Base-by-base conservation (phyloP, 2,888 invertebrate genomes). In the Dryadula phaetusa region DNA sequence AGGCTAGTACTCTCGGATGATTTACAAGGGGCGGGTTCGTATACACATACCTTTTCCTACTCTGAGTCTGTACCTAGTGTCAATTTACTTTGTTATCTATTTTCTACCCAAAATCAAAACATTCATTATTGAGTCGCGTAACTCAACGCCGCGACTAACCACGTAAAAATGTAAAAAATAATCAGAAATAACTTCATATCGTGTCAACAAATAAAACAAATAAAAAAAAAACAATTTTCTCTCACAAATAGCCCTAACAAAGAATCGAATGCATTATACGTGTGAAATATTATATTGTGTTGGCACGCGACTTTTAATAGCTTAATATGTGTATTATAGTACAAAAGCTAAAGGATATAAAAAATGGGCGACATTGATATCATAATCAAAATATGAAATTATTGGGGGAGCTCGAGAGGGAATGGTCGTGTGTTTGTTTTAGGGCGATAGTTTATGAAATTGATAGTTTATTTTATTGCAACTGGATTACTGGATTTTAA, bases 381-480 rank as follows among this genome's bases (percentile, higher is more conserved):
- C 88, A 88, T 90, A 90, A 92, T 92, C 90, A 89, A 92, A 92
- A 92, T 92, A 92, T 92, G 90, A 90, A 88, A 82, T 87, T 40
- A 25, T 56, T 82, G 73, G 77, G 81, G 82, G 86, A 82, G 81
- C 69, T 72, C 85, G 77, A 83, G 79, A 76, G 82, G 85, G 85
- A 83, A 84, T 37, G 67, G 74, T 79, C 82, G 77, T 72, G 72
- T 82, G 81, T 83, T 84, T 88, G 85, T 86, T 83, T 82, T 78
- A 82, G 82, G 85, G 85, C 86, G 81, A 82, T 82, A 80, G 83
- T 87, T 84, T 83, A 70, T 72, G 68, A 70, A 71, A 72, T 67
- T 70, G 69, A 70, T 73, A 70, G 65, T 66, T 73, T 67, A 37
- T 65, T 66, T 66, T 66, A 49, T 49, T 54, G 42, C 58, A 22